Evolutionary conservation across 2,888 invertebrate genomes (phyloP).

Genomic region (Meloe dianella): DNA sequence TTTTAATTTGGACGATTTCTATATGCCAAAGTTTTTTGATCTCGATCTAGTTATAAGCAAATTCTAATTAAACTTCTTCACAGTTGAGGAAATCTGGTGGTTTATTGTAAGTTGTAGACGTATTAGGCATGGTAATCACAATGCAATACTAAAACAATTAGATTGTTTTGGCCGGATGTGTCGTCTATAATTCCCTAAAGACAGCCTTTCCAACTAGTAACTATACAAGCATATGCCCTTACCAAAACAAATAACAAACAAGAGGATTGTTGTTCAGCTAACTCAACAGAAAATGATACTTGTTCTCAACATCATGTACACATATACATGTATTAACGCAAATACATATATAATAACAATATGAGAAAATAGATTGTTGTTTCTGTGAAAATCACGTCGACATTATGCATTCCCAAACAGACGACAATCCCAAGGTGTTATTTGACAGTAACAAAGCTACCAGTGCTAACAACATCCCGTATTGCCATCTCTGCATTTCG

Average conservation of each 20-base stretch:
- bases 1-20: too few relatives aligned
- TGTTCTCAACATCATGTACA: not conserved
- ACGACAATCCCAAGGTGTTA: not conserved
- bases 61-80: not conserved
- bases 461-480: not conserved
- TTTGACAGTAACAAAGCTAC: not conserved
- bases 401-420: not conserved
- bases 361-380: not conserved
- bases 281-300: not conserved
- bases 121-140: not conserved
- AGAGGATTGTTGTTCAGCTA: not conserved
- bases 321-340: not conserved
- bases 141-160: slow-evolving; percentile 9
- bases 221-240: not conserved
- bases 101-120: not conserved
- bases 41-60: not conserved
- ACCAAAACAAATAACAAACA: not conserved
- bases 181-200: slow-evolving; percentile 8
- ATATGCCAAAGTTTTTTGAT: too few relatives aligned
- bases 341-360: not conserved
- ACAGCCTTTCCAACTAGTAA: not conserved
- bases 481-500: not conserved
- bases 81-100: not conserved
- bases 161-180: slow-evolving; percentile 1
- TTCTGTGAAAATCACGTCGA: not conserved